Evolutionary conservation across 2,797 vertebrate genomes (phyloP), one percentile per base, ranked within the genome.

Genomic region (Ispidina lecontei): DNA sequence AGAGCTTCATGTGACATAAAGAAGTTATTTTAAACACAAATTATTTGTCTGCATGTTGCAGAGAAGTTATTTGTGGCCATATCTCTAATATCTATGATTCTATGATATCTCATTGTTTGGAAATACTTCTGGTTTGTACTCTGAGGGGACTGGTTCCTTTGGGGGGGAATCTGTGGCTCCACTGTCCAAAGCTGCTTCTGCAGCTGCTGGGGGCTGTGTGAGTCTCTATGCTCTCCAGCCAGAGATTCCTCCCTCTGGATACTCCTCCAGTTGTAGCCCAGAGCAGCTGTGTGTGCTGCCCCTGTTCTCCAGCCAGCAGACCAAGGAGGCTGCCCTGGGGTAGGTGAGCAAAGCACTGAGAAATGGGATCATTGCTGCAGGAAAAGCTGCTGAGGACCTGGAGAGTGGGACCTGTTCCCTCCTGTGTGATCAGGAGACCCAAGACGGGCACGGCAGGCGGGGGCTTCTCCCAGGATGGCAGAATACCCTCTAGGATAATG

Each of bases 121-220:
- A 62, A 84, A 63, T 87, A 60, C 17, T 91, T 93, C 70, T 82
- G 79, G 33, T 65, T 92, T 87, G 37, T 75, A 41, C 51, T 84
- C 76, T 0, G 5, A 52, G 54, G 72, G 72, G 33, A 47, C 21
- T 51, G 62, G n/a, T 63, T 74, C 19, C 2, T 4, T 49, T 18
- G 17, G 51, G 7, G 9, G 18, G 52, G 8, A 3, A 1, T 59
- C 59, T 46, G 29, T 43, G 74, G 22, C 65, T 90, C 28, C 62
- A 20, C 69, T 19, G 39, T 58, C 84, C 87, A 41, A 47, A 26
- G 93, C 72, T 21, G 35, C 51, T 83, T 74, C 59, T 81, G 82
- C 93, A 93, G 91, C 95, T 93, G 95, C 90, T 0, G 5, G 76
- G 46, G 69, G 72, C 75, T 73, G 49, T 2, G 10, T 8, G 87